A percentile compares a stretch with the other conserved stretches of the same genome.
phyloP scores from a whole-genome alignment of 2,113 vertebrate species.

The Oreocharis arfaki region DNA sequence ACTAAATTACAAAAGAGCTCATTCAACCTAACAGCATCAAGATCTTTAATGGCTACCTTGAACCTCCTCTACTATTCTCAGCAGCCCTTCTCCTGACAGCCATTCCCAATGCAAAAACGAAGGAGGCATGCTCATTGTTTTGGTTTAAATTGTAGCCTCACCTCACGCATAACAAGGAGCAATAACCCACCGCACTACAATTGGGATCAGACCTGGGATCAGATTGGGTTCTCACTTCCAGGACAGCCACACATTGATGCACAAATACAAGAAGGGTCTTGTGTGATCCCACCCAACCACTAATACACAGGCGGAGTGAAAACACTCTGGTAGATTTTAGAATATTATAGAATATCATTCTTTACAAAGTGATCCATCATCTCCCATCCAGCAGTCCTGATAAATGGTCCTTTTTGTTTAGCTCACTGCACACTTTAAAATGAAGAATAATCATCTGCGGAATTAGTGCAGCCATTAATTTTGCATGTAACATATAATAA shows the following conservation, averaged over 20 bases:
- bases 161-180: neutral
- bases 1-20: neutral
- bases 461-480: neutral
- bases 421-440: neutral
- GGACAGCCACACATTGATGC: neutral
- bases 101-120: neutral
- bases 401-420: neutral
- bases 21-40: neutral
- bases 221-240: neutral
- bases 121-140: neutral
- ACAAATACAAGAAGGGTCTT: neutral
- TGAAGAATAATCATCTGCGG: neutral
- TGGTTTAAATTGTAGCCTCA: neutral
- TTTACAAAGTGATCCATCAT: neutral
- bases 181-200: neutral
- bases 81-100: neutral
- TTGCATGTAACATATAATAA: neutral
- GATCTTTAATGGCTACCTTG: neutral
- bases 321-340: neutral
- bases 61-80: neutral
- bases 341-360: neutral
- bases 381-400: neutral
- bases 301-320: neutral
- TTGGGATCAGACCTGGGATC: neutral
- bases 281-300: rapidly evolving